phyloP scores from a whole-genome alignment of 2,113 vertebrate species.

The Varanus komodoensis region DNA sequence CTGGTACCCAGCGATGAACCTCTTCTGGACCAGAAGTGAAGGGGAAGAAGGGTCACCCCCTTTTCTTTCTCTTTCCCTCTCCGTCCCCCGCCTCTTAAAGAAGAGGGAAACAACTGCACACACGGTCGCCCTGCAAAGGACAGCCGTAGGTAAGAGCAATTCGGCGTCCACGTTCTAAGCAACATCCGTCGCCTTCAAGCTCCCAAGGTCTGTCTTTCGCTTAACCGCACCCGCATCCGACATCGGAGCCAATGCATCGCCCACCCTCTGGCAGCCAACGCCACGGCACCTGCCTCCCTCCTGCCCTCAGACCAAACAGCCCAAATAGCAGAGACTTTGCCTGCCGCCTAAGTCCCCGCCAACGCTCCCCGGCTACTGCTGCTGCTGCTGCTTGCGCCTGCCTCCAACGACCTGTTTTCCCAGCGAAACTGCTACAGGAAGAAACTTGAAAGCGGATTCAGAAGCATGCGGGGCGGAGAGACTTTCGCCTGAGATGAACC shows the following conservation, averaged over 20 bases:
- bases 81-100: not conserved
- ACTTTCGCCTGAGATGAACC: not conserved
- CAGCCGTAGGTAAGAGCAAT: not conserved
- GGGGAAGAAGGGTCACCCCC: not conserved
- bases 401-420: not conserved
- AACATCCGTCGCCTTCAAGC: not conserved
- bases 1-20: not conserved
- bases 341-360: not conserved
- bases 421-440: constrained; percentile 28
- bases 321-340: not conserved
- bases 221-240: not conserved
- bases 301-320: not conserved
- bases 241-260: accelerated
- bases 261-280: not conserved
- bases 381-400: not conserved
- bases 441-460: constrained; percentile 61
- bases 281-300: not conserved
- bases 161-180: not conserved
- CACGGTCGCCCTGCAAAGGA: not conserved
- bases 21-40: not conserved
- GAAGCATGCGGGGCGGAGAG: not conserved
- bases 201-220: not conserved
- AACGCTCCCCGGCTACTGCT: not conserved
- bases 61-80: not conserved
- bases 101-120: not conserved